Base-by-base conservation (phyloP, 2,797 vertebrate genomes). In the Ptychobarbus kaznakovi region DNA sequence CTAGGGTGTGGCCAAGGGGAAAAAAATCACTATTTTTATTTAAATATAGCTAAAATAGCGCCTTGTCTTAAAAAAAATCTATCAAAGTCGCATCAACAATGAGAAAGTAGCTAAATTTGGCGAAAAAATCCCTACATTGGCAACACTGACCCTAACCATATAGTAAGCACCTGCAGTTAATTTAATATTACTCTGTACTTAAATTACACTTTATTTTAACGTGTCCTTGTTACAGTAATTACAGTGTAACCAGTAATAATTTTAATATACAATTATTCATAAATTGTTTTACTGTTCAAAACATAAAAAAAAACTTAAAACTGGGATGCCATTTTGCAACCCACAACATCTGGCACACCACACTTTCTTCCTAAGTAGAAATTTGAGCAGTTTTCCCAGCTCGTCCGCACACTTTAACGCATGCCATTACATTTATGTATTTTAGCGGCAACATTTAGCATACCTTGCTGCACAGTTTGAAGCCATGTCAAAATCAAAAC, bases 401-500 rank as follows among this genome's bases (percentile, higher is more conserved):
- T 58, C 25, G 6, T 51, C 9, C n/a, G 28, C 32, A 76, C 58
- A 53, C 72, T 28, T 42, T 22, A 84, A 69, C 11, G 1, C 63
- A 77, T 78, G n/a, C 63, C 35, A 84, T 78, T 58, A 44, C 65
- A 84, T 65, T 12, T 42, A 22, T 16, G 5, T 68, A 76, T 76
- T 83, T 83, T 76, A 66, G n/a, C 16, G 0, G 56, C 68, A 69
- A 77, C 18, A 5, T 58, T 79, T 84, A 72, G 35, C 75, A 46
- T 46, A 79, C 74, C 73, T 77, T 40, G n/a, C 63, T 83, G 58
- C 72, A 32, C 49, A 78, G 49, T 79, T 70, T 42, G 35, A 80
- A 83, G 22, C 51, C 76, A 87, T 72, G 44, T 87, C 53, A n/a
- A 56, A 86, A 86, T 66, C n/a, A 58, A 81, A 75, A 68, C 58